Base-by-base conservation (phyloP, 2,888 invertebrate species). In the Branchellion lobata region DNA sequence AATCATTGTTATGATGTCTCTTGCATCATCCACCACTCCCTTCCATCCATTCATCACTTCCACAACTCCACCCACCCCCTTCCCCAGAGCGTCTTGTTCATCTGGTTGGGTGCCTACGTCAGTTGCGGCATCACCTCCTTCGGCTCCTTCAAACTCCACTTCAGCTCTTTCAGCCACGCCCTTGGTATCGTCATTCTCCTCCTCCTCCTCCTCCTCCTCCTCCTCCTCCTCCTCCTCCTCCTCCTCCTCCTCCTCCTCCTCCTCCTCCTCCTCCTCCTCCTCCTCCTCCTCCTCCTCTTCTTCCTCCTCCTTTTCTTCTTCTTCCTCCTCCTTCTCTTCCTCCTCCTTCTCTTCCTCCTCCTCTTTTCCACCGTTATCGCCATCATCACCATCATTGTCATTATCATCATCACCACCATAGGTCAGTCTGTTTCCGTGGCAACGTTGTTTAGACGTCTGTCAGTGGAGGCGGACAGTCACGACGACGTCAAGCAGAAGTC, bases 121-220 rank as follows among this genome's bases (percentile, higher is more conserved):
- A 84, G 85, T 71, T 83, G 86, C 21, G 86, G 86, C 1, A 80
- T 84, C 33, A 82, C 83, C 24, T 80, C 86, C 72, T 87, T 86
- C 83, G 84, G 85, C n/a, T 77, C 84, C 18, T 71, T 84, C 72
- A 74, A 81, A 24, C 79, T 80, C 69, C 82, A 84, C 74, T 85
- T 85, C 83, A 82, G 83, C 75, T 83, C 84, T 47, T 72, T 85
- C 11, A 85, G 85, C 83, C 81, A 82, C 18, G 84, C 85, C 65
- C 33, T 86, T 2, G 79, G 84, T 27, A 51, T n/a, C n/a, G n/a
- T 29, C n/a, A 57, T 21, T 1, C 21, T 33, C 40, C 24, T 57
- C 1, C n/a, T 29, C 8, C 73, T 73, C 3, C 53, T 57, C n/a
- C n/a, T n/a, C n/a, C 40, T 8, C 5, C 40, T 8, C 5, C 40